Base-by-base conservation (phyloP, 2,888 invertebrate species). In the Brassicogethes aeneus region DNA sequence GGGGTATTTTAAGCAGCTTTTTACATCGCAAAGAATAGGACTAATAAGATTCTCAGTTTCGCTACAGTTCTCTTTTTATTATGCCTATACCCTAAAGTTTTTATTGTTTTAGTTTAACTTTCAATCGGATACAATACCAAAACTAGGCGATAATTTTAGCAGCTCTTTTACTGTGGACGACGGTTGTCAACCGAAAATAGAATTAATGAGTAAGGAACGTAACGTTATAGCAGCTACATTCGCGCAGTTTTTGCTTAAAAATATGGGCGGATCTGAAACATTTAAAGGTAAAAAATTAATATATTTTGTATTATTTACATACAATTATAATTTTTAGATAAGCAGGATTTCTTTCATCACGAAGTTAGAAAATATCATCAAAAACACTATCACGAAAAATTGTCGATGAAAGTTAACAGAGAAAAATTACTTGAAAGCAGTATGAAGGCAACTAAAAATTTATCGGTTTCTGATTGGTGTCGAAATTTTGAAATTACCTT, bases 231-330 rank as follows among this genome's bases (percentile, higher is more conserved):
- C 91, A 2, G 93, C 94, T 44, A 89, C 92, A 15, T 94, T 91
- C 69, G 88, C 92, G 1, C 84, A 89, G 62, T 89, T 93, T 64
- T 76, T 94, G 49, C 71, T 92, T 17, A 90, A 90, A 70, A 93
- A 93, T 71, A 92, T 92, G 65, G 94, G 93, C 37, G 94, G 94
- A 2, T 93, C 92, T 34, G 94, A 94, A 69, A 87, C 91, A 8
- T 94, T 95, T 64, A 90, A 91, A 73, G 23, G 23, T 23, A 23
- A 23, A 10, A n/a, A 23, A 23, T 10, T 10, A 23, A 7, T 23
- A 23, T 23, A 23, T 5, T 7, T 23, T 81, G 80, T 62, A 82
- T 83, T 68, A 86, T 87, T 69, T 83, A 86, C 69, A 80, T 7
- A 29, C 34, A 16, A n/a, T 16, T n/a, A n/a, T n/a, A n/a, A n/a